These are phyloP conservation scores for Perodicticus potto DNA, from an alignment of 2,797 vertebrate genomes.

Conservation along the genomic window DNA sequence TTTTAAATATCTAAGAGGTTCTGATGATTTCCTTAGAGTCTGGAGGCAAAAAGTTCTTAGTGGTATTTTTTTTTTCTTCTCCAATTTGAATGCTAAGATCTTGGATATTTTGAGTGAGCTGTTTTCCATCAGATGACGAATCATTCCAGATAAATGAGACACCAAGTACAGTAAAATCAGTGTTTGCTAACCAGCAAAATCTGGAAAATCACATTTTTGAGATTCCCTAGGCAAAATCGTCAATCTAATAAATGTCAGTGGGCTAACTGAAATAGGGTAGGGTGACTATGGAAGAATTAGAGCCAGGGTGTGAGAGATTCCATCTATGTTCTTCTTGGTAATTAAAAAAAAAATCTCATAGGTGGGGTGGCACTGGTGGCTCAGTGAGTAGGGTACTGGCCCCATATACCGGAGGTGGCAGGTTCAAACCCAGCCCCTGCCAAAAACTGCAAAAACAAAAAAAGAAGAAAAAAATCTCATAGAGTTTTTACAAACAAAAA, in stretches of 20 bases:
- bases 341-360: background rate
- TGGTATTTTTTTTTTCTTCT: background rate
- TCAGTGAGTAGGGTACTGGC: too few relatives aligned
- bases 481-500: slow-evolving; percentile 28
- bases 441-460: too few relatives aligned
- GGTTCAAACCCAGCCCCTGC: too few relatives aligned
- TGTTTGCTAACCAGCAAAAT: slow-evolving; percentile 74
- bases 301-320: slow-evolving; percentile 38
- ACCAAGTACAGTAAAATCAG: slow-evolving; percentile 70
- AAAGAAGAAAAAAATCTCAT: background rate
- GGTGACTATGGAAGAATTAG: background rate
- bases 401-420: too few relatives aligned
- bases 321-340: slow-evolving; percentile 23
- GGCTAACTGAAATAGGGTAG: background rate
- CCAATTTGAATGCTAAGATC: slow-evolving; percentile 62
- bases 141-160: slow-evolving; percentile 69
- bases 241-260: slow-evolving; percentile 60
- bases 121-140: slow-evolving; percentile 64
- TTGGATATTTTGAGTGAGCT: slow-evolving; percentile 62
- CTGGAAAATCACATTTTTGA: slow-evolving; percentile 71
- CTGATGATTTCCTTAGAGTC: slow-evolving; percentile 7
- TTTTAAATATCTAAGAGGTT: slow-evolving; percentile 59
- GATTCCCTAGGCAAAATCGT: slow-evolving; percentile 67
- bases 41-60: slow-evolving; percentile 47
- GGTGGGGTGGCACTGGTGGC: background rate